Base-by-base conservation (phyloP, 2,888 invertebrate species). In the Chloroclysta siterata region DNA sequence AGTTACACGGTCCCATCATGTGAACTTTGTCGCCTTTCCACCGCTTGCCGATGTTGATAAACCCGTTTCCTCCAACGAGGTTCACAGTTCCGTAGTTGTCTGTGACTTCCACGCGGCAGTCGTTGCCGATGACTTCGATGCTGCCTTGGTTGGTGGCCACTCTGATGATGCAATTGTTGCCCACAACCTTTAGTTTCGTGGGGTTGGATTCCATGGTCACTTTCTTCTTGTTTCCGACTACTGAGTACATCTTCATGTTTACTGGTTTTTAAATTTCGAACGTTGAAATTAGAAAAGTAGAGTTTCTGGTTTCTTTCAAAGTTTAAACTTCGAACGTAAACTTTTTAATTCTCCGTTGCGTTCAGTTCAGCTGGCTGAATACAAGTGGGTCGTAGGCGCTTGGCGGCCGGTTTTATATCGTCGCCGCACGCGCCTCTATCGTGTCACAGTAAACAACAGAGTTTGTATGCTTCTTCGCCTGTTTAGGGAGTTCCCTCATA, bases 171-270 rank as follows among this genome's bases (percentile, higher is more conserved):
- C 93, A 92, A 68, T 83, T 83, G 72, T 91, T 93, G 0, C 92
- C 92, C 51, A 93, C 86, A 5, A 93, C 85, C 78, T 89, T 92
- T 15, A 93, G 75, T 6, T 81, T 81, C 0, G 88, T 83, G 11
- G 80, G 81, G 66, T 92, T 92, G 13, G 75, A 79, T 64, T 90
- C 90, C 90, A 92, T 90, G 36, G 91, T 92, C 65, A 93, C 91
- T 76, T 90, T 93, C 84, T 92, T 93, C 80, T 91, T 93, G 79
- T 93, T 90, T 22, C 92, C 92, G 63, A 93, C 82, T 39, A 93
- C 79, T 53, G 90, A 89, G 74, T 92, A 92, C 57, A 83, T 85
- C 81, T 93, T 92, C 92, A 93, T 93, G 77, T 82, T 89, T 60
- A 33, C n/a, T 60, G 39, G 7, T 62, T 71, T 64, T 71, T 64